Evolutionary conservation across 2,888 invertebrate species (phyloP).

Genomic region (Yponomeuta plumbellus): DNA sequence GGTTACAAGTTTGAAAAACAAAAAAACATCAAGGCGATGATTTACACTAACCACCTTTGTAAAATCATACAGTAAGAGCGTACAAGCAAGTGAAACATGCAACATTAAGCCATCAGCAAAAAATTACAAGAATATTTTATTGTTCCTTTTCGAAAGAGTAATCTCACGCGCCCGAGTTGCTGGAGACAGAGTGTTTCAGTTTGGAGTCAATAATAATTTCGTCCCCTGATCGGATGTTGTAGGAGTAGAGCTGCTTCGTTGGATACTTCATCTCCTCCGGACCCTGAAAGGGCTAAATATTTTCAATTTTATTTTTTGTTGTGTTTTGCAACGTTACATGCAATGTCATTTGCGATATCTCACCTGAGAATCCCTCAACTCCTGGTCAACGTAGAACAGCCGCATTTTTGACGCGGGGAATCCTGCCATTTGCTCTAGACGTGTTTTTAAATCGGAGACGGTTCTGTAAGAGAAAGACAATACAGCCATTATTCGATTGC

Average conservation of each 20-base stretch:
- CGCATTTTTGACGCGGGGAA: constrained; percentile 91
- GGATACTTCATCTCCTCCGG: constrained; percentile 94
- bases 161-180: constrained; percentile 1
- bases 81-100: background rate
- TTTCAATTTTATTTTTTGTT: background rate
- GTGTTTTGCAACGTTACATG: background rate
- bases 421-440: constrained; percentile 87
- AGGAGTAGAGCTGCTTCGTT: constrained; percentile 92
- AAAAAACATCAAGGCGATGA: background rate
- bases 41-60: background rate
- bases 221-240: constrained; percentile 92
- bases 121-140: background rate
- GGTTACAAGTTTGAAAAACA: background rate
- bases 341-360: constrained; percentile 7
- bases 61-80: background rate
- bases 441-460: constrained; percentile 87
- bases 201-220: constrained; percentile 93
- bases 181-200: constrained; percentile 72
- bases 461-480: constrained; percentile 68
- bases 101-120: background rate
- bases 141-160: background rate
- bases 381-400: constrained; percentile 92
- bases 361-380: constrained; percentile 79
- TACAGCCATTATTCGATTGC: too few relatives aligned
- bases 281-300: constrained; percentile 63